Percentiles rank a stretch among this genome's conserved stretches.
These are phyloP conservation scores for Drosophila oshimai DNA, from an alignment of 1,140 invertebrate species.

Conservation along the genomic window DNA sequence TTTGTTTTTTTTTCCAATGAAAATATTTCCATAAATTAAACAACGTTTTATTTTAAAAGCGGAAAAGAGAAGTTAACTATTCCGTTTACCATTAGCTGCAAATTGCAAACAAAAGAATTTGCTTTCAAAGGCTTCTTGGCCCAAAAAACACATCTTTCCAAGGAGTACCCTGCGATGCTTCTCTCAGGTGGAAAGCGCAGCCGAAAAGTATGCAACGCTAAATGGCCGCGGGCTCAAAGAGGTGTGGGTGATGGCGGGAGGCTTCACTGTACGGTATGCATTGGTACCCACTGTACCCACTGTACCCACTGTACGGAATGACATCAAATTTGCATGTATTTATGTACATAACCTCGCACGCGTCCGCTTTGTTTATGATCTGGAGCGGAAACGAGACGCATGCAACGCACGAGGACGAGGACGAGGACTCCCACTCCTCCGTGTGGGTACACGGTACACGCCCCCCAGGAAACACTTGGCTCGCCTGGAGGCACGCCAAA, in stretches of 20 bases:
- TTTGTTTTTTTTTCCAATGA: background rate
- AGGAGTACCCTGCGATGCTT: background rate
- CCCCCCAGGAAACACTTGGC: background rate
- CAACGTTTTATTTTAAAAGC: background rate
- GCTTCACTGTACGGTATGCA: slow-evolving; percentile 10
- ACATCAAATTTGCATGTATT: slow-evolving; percentile 46
- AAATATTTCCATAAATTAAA: slow-evolving; percentile 13
- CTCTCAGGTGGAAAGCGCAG: background rate
- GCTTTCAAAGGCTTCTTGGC: background rate
- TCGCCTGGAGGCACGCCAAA: slow-evolving; percentile 21
- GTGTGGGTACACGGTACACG: too few relatives aligned
- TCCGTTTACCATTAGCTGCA: too few relatives aligned
- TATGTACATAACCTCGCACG: slow-evolving; percentile 46
- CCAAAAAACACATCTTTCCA: background rate
- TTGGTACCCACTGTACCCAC: too few relatives aligned
- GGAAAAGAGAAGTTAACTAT: background rate
- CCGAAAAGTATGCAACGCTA: slow-evolving; percentile 61
- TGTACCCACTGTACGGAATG: slow-evolving; percentile 11
- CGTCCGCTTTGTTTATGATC: slow-evolving; percentile 69
- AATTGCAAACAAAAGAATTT: background rate
- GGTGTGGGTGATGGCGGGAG: background rate
- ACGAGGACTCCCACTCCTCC: background rate
- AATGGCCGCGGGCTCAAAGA: slow-evolving; percentile 36
- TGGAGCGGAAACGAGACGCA: slow-evolving; percentile 66
- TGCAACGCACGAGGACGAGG: background rate